Conservation (phyloP, 2,888 invertebrate species). For the Euzetes globulus region DNA sequence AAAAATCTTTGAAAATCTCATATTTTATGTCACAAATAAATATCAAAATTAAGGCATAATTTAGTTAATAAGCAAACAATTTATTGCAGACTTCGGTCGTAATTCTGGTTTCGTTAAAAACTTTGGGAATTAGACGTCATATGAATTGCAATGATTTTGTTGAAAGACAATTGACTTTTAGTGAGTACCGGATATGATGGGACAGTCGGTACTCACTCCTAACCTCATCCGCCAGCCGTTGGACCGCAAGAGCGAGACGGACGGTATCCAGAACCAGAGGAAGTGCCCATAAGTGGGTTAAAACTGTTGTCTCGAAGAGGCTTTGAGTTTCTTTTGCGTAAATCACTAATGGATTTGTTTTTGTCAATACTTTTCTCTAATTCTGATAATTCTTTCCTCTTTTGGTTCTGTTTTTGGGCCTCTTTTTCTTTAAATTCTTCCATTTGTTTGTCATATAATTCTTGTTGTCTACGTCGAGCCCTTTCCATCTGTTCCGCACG, state of each 20-base stretch:
- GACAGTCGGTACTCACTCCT: neutral
- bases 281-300: constrained; percentile 29
- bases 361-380: neutral
- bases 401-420: neutral
- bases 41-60: no score
- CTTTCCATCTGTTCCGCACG: constrained; percentile 7
- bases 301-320: constrained; percentile 3
- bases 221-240: constrained; percentile 29
- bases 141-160: neutral
- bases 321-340: neutral
- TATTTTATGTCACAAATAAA: no score
- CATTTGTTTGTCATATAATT: constrained; percentile 14
- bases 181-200: neutral
- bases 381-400: neutral
- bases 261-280: neutral
- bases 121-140: constrained; percentile 20
- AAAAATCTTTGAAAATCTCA: no score
- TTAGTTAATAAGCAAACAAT: no score
- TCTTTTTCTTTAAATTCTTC: constrained; percentile 23
- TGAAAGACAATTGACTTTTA: neutral
- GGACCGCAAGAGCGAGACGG: constrained; percentile 30
- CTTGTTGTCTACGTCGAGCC: constrained; percentile 28
- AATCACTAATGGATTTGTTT: neutral
- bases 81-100: neutral
- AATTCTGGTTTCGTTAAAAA: constrained; percentile 4